Conservation (phyloP, 2,113 vertebrate species). For the Dissostichus mawsoni region DNA sequence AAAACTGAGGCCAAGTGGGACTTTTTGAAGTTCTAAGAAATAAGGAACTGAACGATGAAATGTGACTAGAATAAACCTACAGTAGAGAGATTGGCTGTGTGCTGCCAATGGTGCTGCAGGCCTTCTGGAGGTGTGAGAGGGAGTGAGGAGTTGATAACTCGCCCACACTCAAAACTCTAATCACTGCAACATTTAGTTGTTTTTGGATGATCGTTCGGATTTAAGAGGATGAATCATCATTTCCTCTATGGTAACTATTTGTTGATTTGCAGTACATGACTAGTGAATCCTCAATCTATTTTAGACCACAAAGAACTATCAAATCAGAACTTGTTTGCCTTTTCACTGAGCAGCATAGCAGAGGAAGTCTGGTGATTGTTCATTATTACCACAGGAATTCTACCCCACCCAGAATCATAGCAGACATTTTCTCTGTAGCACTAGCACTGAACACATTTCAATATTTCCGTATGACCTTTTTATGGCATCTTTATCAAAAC, state of each 20-base stretch:
- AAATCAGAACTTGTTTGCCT: not conserved
- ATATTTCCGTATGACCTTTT: not conserved
- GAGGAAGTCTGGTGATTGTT: conserved; percentile 15
- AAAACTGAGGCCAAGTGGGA: not conserved
- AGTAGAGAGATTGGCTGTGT: not conserved
- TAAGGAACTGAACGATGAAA: not conserved
- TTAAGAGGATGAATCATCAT: not conserved
- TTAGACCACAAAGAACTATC: conserved; percentile 1
- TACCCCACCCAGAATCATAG: conserved; percentile 8
- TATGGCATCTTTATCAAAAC: not conserved
- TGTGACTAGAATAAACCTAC: not conserved
- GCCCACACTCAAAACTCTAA: not conserved
- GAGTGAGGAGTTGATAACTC: not conserved
- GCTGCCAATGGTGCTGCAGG: not conserved
- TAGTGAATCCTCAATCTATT: not conserved
- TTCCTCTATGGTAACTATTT: not conserved
- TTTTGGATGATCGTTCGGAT: not conserved
- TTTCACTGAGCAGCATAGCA: not conserved
- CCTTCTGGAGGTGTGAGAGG: not conserved
- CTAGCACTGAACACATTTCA: not conserved
- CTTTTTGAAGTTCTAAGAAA: conserved; percentile 1
- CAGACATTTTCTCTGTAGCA: conserved; percentile 3
- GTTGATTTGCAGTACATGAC: not conserved
- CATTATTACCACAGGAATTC: conserved; percentile 28
- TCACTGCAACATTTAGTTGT: not conserved